Conservation (phyloP, 2,888 invertebrate genomes). For the Drosophila formosana region DNA sequence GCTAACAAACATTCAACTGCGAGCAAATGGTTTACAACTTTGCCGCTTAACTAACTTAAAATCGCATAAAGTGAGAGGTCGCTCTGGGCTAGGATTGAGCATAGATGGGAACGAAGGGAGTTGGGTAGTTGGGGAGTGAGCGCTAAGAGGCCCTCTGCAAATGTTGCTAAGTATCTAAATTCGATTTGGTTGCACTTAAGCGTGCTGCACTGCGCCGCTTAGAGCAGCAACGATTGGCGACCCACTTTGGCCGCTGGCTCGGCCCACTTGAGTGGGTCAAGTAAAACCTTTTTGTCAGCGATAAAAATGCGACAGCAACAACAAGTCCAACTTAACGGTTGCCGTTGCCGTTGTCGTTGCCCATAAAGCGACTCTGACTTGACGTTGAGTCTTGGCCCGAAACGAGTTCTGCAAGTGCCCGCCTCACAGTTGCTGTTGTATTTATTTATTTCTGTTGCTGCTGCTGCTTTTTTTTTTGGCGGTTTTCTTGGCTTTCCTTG, state of each 20-base stretch:
- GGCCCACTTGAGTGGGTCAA: constrained; percentile 74
- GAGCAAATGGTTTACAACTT: constrained; percentile 71
- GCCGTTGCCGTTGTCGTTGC: constrained; percentile 59
- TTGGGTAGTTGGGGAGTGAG: neutral
- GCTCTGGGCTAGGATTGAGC: constrained; percentile 1
- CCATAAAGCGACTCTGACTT: constrained; percentile 65
- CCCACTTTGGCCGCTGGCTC: constrained; percentile 51
- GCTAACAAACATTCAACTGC: constrained; percentile 37
- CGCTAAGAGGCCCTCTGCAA: constrained; percentile 36
- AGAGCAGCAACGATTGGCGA: constrained; percentile 37
- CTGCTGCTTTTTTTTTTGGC: constrained; percentile 34
- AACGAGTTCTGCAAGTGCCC: constrained; percentile 50
- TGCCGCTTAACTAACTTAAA: constrained; percentile 72
- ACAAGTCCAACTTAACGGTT: constrained; percentile 70
- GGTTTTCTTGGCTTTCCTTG: constrained; percentile 25
- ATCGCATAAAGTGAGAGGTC: constrained; percentile 65
- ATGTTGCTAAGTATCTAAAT: constrained; percentile 70
- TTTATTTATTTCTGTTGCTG: neutral
- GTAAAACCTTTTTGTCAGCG: constrained; percentile 80
- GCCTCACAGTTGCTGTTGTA: neutral
- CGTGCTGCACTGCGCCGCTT: constrained; percentile 44
- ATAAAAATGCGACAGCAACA: constrained; percentile 50
- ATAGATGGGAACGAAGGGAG: too few relatives aligned
- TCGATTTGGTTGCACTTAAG: constrained; percentile 73
- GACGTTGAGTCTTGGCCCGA: constrained; percentile 34